These are phyloP conservation scores for Blomia tropicalis DNA, from an alignment of 2,888 invertebrate species.

Conservation along the genomic window DNA sequence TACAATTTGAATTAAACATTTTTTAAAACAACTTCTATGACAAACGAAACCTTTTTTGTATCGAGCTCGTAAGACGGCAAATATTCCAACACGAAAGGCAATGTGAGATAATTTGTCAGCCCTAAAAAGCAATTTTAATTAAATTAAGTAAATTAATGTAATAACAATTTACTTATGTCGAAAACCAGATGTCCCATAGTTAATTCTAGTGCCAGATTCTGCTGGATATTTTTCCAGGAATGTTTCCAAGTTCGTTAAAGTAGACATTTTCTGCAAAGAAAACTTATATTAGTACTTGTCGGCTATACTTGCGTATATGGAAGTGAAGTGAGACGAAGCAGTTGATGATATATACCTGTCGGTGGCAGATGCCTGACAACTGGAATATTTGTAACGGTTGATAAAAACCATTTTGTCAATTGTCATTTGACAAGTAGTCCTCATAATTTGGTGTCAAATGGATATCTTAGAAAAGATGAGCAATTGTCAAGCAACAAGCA, in stretches of 20 bases:
- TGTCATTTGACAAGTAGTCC: too few relatives aligned
- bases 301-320: not conserved
- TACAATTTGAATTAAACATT: not conserved
- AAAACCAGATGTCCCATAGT: conserved; percentile 43
- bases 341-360: not conserved
- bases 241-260: not conserved
- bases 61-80: conserved; percentile 74
- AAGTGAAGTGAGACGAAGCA: not conserved
- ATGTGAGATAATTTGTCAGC: conserved; percentile 71
- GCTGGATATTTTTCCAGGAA: conserved; percentile 4
- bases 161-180: conserved; percentile 36
- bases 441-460: too few relatives aligned
- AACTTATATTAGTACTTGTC: not conserved
- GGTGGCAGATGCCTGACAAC: not conserved
- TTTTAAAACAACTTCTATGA: too few relatives aligned
- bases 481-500: too few relatives aligned
- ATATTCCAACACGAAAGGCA: conserved; percentile 79
- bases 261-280: not conserved
- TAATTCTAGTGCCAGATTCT: not conserved
- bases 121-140: conserved; percentile 43
- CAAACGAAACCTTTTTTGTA: conserved; percentile 52
- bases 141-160: conserved; percentile 27
- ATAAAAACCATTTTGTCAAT: too few relatives aligned
- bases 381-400: conserved; percentile 3
- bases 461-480: too few relatives aligned